phyloP scores from a whole-genome alignment of 2,113 vertebrate species.

The Misgurnus mizolepis region DNA sequence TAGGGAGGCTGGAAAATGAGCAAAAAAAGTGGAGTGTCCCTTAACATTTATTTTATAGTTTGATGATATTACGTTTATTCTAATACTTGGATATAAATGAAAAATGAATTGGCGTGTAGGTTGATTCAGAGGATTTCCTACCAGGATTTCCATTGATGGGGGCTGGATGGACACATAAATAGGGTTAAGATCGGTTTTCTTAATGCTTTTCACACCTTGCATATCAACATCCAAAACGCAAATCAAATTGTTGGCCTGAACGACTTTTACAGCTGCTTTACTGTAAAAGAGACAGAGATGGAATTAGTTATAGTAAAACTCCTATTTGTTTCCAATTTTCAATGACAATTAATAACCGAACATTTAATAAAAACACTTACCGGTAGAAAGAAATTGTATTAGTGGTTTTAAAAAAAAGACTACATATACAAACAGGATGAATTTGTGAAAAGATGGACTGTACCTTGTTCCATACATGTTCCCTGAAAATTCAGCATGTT shows the following conservation, averaged over 20 bases:
- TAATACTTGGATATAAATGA: too few relatives aligned
- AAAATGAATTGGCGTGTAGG: too few relatives aligned
- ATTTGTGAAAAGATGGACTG: neutral
- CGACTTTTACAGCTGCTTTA: slow-evolving; percentile 86
- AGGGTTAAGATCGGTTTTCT: slow-evolving; percentile 85
- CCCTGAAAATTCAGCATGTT: slow-evolving; percentile 90
- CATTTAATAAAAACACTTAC: neutral
- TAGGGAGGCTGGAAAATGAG: too few relatives aligned
- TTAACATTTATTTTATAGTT: too few relatives aligned
- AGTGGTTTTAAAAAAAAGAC: neutral
- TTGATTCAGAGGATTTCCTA: slow-evolving; percentile 63
- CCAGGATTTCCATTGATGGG: slow-evolving; percentile 84
- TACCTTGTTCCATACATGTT: slow-evolving; percentile 96
- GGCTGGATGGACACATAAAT: slow-evolving; percentile 93
- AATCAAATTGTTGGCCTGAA: slow-evolving; percentile 92
- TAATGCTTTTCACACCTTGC: slow-evolving; percentile 94
- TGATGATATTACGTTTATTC: too few relatives aligned
- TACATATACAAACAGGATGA: slow-evolving; percentile 1
- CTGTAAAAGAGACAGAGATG: slow-evolving; percentile 61
- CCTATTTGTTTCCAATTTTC: neutral
- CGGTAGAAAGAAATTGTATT: too few relatives aligned
- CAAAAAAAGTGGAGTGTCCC: too few relatives aligned
- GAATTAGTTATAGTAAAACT: neutral
- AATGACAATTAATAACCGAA: neutral
- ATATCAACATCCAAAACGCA: slow-evolving; percentile 95